Evolutionary conservation across 2,888 invertebrate genomes (phyloP).

Genomic region (Alentia gelatinosa): DNA sequence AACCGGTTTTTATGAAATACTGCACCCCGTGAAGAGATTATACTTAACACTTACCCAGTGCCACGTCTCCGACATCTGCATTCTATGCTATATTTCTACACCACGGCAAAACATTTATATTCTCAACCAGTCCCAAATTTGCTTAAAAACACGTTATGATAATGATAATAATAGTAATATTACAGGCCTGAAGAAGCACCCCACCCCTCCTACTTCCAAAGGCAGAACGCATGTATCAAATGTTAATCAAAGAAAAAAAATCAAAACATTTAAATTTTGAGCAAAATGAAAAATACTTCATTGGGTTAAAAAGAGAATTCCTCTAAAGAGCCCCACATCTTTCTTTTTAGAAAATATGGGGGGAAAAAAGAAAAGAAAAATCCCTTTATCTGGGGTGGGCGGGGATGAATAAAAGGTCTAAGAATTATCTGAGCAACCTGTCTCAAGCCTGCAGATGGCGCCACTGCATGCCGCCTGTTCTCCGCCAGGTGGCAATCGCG

Average conservation of each 20-base stretch:
- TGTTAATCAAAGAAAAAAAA: neutral
- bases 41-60: neutral
- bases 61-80: neutral
- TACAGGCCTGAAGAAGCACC: neutral
- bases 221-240: neutral
- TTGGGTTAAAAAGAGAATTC: neutral
- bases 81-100: neutral
- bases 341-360: too few species aligned
- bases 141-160: neutral
- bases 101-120: neutral
- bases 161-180: neutral
- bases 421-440: slow-evolving; percentile 45
- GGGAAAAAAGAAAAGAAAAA: too few species aligned
- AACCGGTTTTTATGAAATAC: neutral
- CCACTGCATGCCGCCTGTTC: neutral
- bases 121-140: neutral
- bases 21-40: neutral
- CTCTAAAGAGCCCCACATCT: neutral
- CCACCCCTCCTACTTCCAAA: neutral
- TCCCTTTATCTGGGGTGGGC: neutral
- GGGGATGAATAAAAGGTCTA: neutral
- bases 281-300: too few species aligned
- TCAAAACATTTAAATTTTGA: neutral
- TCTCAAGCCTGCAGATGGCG: neutral
- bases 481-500: neutral